Evolutionary conservation across 2,113 vertebrate species (phyloP).

Genomic region (Micromys minutus): DNA sequence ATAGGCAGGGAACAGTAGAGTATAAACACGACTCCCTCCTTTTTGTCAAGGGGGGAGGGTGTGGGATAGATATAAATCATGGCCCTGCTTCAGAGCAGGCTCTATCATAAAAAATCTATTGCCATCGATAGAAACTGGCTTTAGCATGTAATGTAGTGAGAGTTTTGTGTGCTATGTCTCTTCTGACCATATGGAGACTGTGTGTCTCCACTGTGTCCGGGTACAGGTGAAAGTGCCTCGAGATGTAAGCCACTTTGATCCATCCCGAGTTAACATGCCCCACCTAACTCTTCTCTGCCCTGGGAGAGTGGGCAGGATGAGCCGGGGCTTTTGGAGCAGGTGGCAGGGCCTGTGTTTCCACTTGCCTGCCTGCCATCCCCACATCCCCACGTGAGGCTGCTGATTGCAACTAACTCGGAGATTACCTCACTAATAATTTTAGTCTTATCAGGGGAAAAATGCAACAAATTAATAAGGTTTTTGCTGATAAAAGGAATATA

Average conservation of each 20-base stretch:
- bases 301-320: constrained; percentile 53
- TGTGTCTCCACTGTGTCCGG: constrained; percentile 33
- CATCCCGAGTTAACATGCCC: constrained; percentile 77
- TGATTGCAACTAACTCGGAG: constrained; percentile 73
- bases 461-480: constrained; percentile 78
- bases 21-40: constrained; percentile 78
- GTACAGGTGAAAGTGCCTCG: constrained; percentile 59
- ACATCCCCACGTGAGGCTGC: constrained; percentile 60
- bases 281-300: constrained; percentile 74
- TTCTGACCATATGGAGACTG: constrained; percentile 54
- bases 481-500: constrained; percentile 77
- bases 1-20: constrained; percentile 72
- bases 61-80: constrained; percentile 76
- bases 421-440: constrained; percentile 80
- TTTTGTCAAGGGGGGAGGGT: constrained; percentile 72
- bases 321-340: constrained; percentile 59
- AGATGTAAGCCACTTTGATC: constrained; percentile 74
- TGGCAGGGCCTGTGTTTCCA: constrained; percentile 67
- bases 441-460: constrained; percentile 57
- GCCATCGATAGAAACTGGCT: constrained; percentile 71
- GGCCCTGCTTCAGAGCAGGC: constrained; percentile 52
- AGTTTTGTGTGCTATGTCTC: constrained; percentile 66
- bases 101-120: constrained; percentile 77
- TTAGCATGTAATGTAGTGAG: constrained; percentile 58
- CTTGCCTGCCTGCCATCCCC: constrained; percentile 72